Conservation (phyloP, 2,113 vertebrate species). For the Hiodon tergisus region DNA sequence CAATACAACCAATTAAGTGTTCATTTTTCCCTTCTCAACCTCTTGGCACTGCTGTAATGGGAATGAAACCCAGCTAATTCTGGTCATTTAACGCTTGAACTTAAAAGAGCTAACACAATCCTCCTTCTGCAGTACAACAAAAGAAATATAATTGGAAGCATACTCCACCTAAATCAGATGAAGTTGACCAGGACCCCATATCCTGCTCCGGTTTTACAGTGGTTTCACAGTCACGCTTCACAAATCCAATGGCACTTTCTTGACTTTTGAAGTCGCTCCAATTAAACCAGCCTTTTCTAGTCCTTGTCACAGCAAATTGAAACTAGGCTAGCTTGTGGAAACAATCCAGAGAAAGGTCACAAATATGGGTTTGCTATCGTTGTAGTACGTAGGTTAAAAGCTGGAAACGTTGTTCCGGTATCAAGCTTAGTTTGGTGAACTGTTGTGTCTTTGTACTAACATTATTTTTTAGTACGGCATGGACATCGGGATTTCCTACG, state of each 20-base stretch:
- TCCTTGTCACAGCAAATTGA: not conserved
- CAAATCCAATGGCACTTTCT: constrained; percentile 7
- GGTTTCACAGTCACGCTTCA: constrained; percentile 9
- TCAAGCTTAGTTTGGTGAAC: not conserved
- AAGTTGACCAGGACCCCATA: constrained; percentile 5
- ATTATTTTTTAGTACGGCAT: too few species aligned
- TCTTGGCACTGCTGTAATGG: not conserved
- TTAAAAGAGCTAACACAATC: constrained; percentile 6
- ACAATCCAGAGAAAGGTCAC: not conserved
- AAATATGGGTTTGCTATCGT: not conserved
- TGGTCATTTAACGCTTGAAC: not conserved
- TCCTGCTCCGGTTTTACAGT: not conserved
- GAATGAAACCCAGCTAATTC: not conserved
- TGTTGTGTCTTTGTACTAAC: too few species aligned
- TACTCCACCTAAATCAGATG: not conserved
- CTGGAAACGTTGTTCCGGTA: not conserved
- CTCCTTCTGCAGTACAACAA: constrained; percentile 17
- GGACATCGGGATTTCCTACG: too few species aligned
- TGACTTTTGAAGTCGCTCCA: constrained; percentile 4
- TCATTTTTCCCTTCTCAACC: not conserved
- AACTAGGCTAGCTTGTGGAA: not conserved
- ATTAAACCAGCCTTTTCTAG: constrained; percentile 1
- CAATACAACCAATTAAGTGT: too few species aligned
- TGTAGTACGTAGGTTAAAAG: not conserved
- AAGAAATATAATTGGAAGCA: constrained; percentile 21